Evolutionary conservation across 2,888 invertebrate genomes (phyloP).

Genomic region (Crepidodera aurea): DNA sequence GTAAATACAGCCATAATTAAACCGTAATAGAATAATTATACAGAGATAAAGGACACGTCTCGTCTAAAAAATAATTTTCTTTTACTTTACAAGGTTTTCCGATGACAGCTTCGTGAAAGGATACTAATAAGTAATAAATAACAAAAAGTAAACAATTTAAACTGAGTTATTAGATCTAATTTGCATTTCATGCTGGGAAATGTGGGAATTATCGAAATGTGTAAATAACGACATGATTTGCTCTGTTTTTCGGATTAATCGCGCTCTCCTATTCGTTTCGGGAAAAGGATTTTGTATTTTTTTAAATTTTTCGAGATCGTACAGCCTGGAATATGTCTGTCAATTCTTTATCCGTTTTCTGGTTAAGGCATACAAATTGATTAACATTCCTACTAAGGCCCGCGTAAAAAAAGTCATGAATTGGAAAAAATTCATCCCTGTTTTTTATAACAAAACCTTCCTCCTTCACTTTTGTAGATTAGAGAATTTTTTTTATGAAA

Average conservation of each 20-base stretch:
- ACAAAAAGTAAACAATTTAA: slow-evolving; percentile 4
- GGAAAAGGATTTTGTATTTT: no score
- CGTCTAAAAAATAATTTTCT: slow-evolving; percentile 23
- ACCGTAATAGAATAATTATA: slow-evolving; percentile 29
- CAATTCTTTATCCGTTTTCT: no score
- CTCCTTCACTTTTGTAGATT: no score
- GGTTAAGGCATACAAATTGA: no score
- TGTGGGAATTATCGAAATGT: slow-evolving; percentile 12
- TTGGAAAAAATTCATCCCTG: no score
- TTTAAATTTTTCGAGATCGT: no score
- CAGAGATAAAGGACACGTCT: slow-evolving; percentile 26
- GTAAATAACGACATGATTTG: background rate
- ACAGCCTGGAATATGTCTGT: no score
- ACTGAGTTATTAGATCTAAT: slow-evolving; percentile 4
- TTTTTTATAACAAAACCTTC: no score
- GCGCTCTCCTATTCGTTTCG: no score
- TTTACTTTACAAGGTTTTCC: slow-evolving; percentile 20
- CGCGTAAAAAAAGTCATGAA: no score
- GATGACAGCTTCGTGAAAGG: slow-evolving; percentile 25
- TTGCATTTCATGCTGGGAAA: slow-evolving; percentile 1
- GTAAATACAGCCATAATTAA: slow-evolving; percentile 24
- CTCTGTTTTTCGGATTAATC: background rate
- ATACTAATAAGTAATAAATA: slow-evolving; percentile 13
- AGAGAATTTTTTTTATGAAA: no score
- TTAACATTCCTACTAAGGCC: no score